phyloP scores from a whole-genome alignment of 2,797 vertebrate genomes.

The Chanos chanos region DNA sequence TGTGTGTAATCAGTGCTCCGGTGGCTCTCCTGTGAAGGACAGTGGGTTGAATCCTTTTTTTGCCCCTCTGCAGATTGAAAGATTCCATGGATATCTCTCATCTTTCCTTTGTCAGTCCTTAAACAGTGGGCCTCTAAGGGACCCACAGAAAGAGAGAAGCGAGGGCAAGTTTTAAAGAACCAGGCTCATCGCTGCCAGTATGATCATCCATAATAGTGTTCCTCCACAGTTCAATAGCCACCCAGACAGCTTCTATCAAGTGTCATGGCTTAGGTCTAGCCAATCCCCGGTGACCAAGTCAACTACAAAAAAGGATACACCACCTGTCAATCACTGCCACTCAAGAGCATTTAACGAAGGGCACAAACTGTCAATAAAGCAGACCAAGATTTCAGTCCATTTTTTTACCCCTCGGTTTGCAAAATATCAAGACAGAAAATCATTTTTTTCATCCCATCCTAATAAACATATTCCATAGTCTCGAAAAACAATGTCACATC shows the following conservation, averaged over 20 bases:
- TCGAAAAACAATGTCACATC: too few species aligned
- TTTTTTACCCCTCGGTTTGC: not conserved
- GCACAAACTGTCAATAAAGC: slow-evolving; percentile 35
- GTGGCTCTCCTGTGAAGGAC: slow-evolving; percentile 33
- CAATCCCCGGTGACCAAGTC: slow-evolving; percentile 38
- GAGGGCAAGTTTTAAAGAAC: slow-evolving; percentile 23
- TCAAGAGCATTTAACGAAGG: slow-evolving; percentile 48
- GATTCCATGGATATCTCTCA: slow-evolving; percentile 32
- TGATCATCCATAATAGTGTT: slow-evolving; percentile 52
- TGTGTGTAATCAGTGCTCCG: not conserved
- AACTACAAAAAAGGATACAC: slow-evolving; percentile 29
- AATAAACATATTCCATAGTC: too few species aligned
- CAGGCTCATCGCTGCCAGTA: slow-evolving; percentile 33
- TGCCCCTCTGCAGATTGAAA: slow-evolving; percentile 4
- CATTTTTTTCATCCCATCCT: too few species aligned
- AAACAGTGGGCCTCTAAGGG: slow-evolving; percentile 35
- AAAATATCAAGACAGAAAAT: not conserved
- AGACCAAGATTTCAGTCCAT: not conserved
- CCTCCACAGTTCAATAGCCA: slow-evolving; percentile 49
- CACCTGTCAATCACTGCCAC: slow-evolving; percentile 44
- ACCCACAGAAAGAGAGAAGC: slow-evolving; percentile 26
- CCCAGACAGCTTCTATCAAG: slow-evolving; percentile 42
- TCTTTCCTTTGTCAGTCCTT: slow-evolving; percentile 41
- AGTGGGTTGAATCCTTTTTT: slow-evolving; percentile 28
- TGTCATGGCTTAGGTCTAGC: slow-evolving; percentile 24